Base-by-base conservation (phyloP, 2,113 vertebrate genomes). In the Mobula birostris region DNA sequence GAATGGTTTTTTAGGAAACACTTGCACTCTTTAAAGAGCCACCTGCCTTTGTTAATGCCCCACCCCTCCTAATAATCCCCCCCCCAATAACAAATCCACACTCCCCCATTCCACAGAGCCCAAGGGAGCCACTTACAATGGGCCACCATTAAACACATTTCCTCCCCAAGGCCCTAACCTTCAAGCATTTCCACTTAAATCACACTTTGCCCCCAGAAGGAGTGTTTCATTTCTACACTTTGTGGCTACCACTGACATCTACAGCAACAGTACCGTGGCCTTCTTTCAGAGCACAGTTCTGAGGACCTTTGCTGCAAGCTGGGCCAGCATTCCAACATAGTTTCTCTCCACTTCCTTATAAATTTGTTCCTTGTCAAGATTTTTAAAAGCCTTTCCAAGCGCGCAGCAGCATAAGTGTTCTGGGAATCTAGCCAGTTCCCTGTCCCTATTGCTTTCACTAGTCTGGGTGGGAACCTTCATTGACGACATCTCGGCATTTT, bases 401-500 rank as follows among this genome's bases (percentile, higher is more conserved):
- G 14, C 32, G 61, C 61, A 19, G 5, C 61, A 90, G n/a, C 24
- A 9, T 74, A 93, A 93, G 70, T 56, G 70, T 70, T 93, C 91
- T 56, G 91, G 91, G 91, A 93, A 4, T 74, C 24, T 24, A 6
- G 91, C 91, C 91, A 93, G 70, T 74, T 76, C 91, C 66, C 91
- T 76, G 32, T 93, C 91, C 91, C 70, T 56, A 48, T 56, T 40
- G 40, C 85, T 63, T 17, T 29, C 61, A 7, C 32, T 40, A 93
- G 68, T 74, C 70, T 74, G 91, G 91, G 91, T 93, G 91, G 91
- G 91, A 93, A 76, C 32, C 48, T 93, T 93, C 91, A 93, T 74
- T 93, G 91, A 93, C 91, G 91, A 93, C 66, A 93, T 74, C 70
- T 27, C 36, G 68, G 91, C 36, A 76, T 93, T 72, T 93, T 74